Percentiles rank a stretch among this genome's conserved stretches.
These are phyloP conservation scores for Psophia crepitans DNA, from an alignment of 2,113 vertebrate species.

Conservation along the genomic window DNA sequence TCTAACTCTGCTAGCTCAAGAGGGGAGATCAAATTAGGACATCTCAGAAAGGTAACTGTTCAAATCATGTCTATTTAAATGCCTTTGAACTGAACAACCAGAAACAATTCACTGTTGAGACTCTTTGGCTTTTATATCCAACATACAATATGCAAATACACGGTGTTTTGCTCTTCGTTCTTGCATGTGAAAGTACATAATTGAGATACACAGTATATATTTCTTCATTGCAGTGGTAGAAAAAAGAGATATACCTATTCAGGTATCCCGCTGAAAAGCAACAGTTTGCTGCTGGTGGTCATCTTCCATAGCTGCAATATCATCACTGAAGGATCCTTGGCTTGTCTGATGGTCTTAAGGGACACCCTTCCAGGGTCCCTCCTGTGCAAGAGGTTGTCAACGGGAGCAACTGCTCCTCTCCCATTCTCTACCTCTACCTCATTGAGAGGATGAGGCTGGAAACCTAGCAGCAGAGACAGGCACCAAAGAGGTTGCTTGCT, in stretches of 20 bases:
- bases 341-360: not conserved
- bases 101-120: not conserved
- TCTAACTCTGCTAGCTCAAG: not conserved
- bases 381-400: fast-evolving
- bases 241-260: not conserved
- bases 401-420: not conserved
- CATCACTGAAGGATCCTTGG: not conserved
- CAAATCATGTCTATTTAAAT: not conserved
- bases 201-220: not conserved
- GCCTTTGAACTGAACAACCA: not conserved
- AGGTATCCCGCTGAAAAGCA: not conserved
- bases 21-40: not conserved
- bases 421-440: not conserved
- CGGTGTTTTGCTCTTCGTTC: not conserved
- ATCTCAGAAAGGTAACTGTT: not conserved
- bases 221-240: not conserved
- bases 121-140: not conserved
- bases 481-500: not conserved
- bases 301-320: not conserved
- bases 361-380: not conserved
- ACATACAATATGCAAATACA: not conserved
- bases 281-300: not conserved
- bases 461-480: not conserved
- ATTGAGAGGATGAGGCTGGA: not conserved
- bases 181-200: not conserved